Base-by-base conservation (phyloP, 2,888 invertebrate genomes). In the Opisthograptis luteolata region DNA sequence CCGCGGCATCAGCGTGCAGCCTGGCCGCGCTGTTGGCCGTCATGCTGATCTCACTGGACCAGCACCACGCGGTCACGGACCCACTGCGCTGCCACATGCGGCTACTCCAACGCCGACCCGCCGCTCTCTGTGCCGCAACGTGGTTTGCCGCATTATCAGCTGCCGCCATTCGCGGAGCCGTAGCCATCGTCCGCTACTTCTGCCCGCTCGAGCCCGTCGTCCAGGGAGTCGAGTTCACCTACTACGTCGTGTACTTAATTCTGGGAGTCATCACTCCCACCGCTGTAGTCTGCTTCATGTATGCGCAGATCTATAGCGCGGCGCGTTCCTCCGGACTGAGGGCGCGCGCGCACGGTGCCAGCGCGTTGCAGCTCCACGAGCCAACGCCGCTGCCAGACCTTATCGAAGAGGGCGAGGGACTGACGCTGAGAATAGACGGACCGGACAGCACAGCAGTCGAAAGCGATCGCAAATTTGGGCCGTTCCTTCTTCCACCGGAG, bases 271-370 rank as follows among this genome's bases (percentile, higher is more conserved):
- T 81, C 45, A 71, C 76, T 24, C 87, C 90, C 2, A 93, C 94
- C 0, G 92, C 93, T 55, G 91, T 92, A 12, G 94, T 96, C 37
- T 93, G 94, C 75, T 92, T 94, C 78, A 95, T 95, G 76, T 96
- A 96, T 76, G 90, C 93, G 14, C 92, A 94, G 56, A 95, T 95
- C 55, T 96, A 95, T 77, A 92, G 93, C 8, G 96, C 96, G 5
- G 96, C 96, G 4, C 93, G 94, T 59, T 93, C 93, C 49, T 96
- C 95, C 52, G 95, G 89, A 2, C 68, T 89, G 2, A 62, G 89
- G 42, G 89, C 89, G 50, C 75, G 89, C 53, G 89, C 89, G 41
- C 83, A 88, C 49, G 89, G 88, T 25, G 82, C 89, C 40, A 89
- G 90, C 60, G 90, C 92, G 64, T 42, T 92, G 72, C 84, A 93